phyloP scores from a whole-genome alignment of 2,113 vertebrate species.

The Dicaeum eximium region DNA sequence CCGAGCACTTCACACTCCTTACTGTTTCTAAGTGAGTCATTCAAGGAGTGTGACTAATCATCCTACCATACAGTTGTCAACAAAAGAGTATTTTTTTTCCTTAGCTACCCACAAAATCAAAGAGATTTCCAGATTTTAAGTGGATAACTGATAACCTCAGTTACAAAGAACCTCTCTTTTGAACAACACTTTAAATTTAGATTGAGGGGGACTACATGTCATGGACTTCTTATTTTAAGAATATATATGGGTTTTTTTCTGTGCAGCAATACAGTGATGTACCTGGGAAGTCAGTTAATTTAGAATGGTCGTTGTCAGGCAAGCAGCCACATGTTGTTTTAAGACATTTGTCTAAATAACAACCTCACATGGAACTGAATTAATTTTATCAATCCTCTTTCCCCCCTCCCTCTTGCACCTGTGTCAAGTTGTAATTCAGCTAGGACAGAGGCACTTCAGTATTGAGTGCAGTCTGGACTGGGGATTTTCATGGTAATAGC shows the following conservation, averaged over 20 bases:
- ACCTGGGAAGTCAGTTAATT: background rate
- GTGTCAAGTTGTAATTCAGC: background rate
- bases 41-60: slow-evolving; percentile 23
- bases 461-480: background rate
- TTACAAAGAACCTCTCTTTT: background rate
- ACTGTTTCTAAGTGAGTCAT: slow-evolving; percentile 43
- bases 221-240: background rate
- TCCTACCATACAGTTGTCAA: slow-evolving; percentile 37
- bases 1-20: background rate
- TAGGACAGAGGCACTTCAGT: background rate
- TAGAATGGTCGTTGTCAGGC: rapidly evolving
- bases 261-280: background rate
- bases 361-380: rapidly evolving
- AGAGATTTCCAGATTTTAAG: background rate
- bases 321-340: background rate
- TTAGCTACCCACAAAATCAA: background rate
- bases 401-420: background rate
- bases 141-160: background rate
- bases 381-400: background rate
- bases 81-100: slow-evolving; percentile 7
- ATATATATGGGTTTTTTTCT: rapidly evolving
- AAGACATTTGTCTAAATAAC: background rate
- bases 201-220: background rate
- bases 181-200: background rate
- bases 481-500: background rate